These are phyloP conservation scores for Rhagophthalmus giganteus DNA, from an alignment of 2,888 invertebrate species.

Conservation along the genomic window DNA sequence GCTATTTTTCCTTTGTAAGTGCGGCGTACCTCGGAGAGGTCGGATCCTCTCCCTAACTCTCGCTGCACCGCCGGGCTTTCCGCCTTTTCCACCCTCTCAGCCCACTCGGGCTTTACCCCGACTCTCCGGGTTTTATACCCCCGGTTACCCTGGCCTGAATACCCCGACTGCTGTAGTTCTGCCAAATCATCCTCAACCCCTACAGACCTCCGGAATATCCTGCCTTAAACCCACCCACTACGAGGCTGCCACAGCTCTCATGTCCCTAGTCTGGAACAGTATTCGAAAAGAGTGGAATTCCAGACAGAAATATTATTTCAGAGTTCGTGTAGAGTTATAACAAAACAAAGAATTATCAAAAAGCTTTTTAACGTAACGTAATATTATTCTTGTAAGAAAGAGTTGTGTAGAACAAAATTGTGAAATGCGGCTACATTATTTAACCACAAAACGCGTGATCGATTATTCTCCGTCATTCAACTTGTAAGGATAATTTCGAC, in stretches of 20 bases:
- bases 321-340: too few relatives aligned
- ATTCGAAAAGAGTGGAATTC: conserved; percentile 40
- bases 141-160: conserved; percentile 49
- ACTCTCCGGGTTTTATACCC: conserved; percentile 49
- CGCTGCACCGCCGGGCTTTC: conserved; percentile 38
- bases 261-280: conserved; percentile 43
- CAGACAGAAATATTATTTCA: conserved; percentile 12
- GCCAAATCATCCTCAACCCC: conserved; percentile 56
- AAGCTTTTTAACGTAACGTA: too few relatives aligned
- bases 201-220: conserved; percentile 51
- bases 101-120: conserved; percentile 37
- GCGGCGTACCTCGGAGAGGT: conserved; percentile 40
- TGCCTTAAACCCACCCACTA: conserved; percentile 42
- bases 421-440: too few relatives aligned
- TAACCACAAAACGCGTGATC: too few relatives aligned
- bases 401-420: too few relatives aligned
- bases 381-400: too few relatives aligned
- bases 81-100: conserved; percentile 35
- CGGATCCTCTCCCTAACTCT: conserved; percentile 40
- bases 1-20: conserved; percentile 41
- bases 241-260: conserved; percentile 41
- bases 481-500: too few relatives aligned
- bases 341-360: too few relatives aligned
- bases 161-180: conserved; percentile 51
- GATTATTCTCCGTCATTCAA: too few relatives aligned